phyloP scores from a whole-genome alignment of 2,113 vertebrate species.

The Chaetorhynchus papuensis region DNA sequence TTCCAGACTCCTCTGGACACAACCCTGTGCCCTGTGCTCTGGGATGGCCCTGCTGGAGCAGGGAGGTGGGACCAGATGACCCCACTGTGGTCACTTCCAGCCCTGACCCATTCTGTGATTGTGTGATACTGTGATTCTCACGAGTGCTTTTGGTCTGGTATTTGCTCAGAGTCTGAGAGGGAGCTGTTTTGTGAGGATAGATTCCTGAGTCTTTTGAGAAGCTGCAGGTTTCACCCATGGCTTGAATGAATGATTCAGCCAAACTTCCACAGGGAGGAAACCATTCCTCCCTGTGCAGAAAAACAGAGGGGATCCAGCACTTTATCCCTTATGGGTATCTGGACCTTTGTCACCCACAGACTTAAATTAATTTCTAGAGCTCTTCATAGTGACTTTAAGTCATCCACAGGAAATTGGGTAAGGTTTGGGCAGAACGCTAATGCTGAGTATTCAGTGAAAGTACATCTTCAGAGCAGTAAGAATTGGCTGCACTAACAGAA shows the following conservation, averaged over 20 bases:
- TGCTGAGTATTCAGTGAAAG: neutral
- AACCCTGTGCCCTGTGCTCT: neutral
- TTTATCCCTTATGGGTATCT: neutral
- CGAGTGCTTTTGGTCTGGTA: fast-evolving
- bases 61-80: fast-evolving
- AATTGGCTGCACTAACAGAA: neutral
- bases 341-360: fast-evolving
- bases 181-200: neutral
- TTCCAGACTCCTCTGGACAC: neutral
- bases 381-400: neutral
- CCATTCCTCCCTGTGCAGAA: neutral
- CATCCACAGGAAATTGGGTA: neutral
- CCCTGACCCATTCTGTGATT: neutral
- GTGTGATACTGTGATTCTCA: fast-evolving
- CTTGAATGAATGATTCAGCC: neutral
- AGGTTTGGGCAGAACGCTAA: neutral
- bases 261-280: neutral
- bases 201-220: neutral
- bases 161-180: neutral
- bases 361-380: neutral
- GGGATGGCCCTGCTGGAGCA: neutral
- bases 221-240: neutral
- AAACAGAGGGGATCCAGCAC: neutral
- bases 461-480: neutral
- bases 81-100: fast-evolving